These are phyloP conservation scores for Diorhabda elongata DNA, from an alignment of 1,140 invertebrate species.

Conservation along the genomic window DNA sequence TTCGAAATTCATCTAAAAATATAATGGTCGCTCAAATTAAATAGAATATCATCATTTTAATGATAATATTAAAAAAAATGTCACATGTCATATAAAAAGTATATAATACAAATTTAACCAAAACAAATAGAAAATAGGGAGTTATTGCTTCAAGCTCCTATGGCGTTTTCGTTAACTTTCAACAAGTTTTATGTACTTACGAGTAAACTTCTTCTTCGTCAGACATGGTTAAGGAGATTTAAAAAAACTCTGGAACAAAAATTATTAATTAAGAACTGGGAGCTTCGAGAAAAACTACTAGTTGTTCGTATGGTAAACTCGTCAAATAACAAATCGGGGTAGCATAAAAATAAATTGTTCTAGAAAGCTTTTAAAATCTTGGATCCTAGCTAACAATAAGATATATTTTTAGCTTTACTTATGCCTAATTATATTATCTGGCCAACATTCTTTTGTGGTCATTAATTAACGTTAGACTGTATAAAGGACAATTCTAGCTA, in stretches of 20 bases:
- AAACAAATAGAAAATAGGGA: conserved; percentile 15
- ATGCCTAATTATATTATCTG: background rate
- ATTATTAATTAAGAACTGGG: background rate
- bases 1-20: no score
- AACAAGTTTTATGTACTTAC: conserved; percentile 52
- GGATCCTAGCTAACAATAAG: conserved; percentile 19
- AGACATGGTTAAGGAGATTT: conserved; percentile 54
- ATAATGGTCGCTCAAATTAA: no score
- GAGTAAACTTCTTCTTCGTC: conserved; percentile 69
- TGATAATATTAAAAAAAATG: no score
- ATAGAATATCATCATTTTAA: no score
- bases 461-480: background rate
- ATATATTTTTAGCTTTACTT: conserved; percentile 21
- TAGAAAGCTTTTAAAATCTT: conserved; percentile 23
- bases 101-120: conserved; percentile 9
- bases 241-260: conserved; percentile 29
- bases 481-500: background rate
- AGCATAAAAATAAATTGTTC: background rate
- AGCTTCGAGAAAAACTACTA: conserved; percentile 5
- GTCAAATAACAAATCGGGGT: background rate
- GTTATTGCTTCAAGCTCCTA: conserved; percentile 25
- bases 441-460: background rate
- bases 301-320: conserved; percentile 6
- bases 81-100: no score
- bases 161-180: background rate